Conservation (phyloP, 2,113 vertebrate genomes). For the Tamias sibiricus region DNA sequence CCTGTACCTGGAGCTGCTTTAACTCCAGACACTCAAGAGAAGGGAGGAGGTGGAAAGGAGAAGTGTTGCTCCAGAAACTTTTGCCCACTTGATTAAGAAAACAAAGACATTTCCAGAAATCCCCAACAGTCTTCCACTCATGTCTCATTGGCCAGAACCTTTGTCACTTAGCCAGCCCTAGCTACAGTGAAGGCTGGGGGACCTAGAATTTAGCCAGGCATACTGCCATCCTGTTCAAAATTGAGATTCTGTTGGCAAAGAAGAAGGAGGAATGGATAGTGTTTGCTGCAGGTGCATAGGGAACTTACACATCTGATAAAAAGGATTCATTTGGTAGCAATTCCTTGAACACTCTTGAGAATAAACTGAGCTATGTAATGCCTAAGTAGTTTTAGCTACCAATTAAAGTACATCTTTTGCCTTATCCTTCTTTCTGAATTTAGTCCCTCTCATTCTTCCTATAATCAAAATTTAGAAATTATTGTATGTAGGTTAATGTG, state of each 20-base stretch:
- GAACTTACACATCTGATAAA: constrained; percentile 35
- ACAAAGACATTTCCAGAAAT: constrained; percentile 24
- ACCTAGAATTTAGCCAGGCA: constrained; percentile 18
- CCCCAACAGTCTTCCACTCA: neutral
- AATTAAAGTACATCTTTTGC: constrained; percentile 51
- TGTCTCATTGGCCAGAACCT: neutral
- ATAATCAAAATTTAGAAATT: constrained; percentile 68
- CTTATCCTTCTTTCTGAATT: constrained; percentile 12
- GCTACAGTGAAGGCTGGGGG: neutral
- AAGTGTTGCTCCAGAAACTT: neutral
- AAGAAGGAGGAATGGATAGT: neutral
- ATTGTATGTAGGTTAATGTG: neutral
- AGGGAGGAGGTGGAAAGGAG: neutral
- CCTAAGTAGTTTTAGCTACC: constrained; percentile 19
- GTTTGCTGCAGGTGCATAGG: constrained; percentile 58
- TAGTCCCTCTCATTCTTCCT: constrained; percentile 59
- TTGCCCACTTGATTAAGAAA: neutral
- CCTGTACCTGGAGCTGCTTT: neutral
- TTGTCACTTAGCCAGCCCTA: neutral
- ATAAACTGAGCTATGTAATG: constrained; percentile 28
- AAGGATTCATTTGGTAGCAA: constrained; percentile 26
- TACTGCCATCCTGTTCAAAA: constrained; percentile 25
- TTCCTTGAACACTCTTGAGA: constrained; percentile 19
- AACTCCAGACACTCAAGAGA: neutral
- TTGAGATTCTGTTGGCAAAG: constrained; percentile 37